Percentiles rank a stretch among this genome's conserved stretches.
Evolutionary conservation across 2,113 vertebrate genomes (phyloP).

Genomic region (Callopanchax toddi): DNA sequence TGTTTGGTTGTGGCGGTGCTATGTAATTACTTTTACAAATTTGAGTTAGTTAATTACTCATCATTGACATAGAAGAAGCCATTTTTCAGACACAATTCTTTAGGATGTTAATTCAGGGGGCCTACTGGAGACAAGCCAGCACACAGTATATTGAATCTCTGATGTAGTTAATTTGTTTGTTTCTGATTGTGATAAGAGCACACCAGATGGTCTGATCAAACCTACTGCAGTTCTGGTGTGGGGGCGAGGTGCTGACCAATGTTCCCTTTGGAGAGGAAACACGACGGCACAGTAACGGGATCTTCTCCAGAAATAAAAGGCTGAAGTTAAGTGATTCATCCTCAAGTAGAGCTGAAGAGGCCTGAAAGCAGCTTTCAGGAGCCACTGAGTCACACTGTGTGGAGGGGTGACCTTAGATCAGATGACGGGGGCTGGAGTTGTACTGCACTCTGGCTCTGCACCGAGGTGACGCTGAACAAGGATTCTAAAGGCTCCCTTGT

Average conservation of each 20-base stretch:
- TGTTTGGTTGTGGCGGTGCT: constrained; percentile 10
- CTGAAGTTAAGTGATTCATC: constrained; percentile 69
- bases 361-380: constrained; percentile 62
- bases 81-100: not conserved
- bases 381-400: constrained; percentile 65
- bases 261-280: constrained; percentile 51
- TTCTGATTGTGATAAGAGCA: constrained; percentile 46
- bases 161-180: constrained; percentile 14
- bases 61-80: not conserved
- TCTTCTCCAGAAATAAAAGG: constrained; percentile 67
- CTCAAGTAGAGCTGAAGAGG: constrained; percentile 37
- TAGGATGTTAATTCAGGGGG: not conserved
- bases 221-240: constrained; percentile 22
- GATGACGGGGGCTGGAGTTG: constrained; percentile 60
- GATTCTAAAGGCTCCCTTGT: constrained; percentile 61
- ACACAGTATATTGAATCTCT: constrained; percentile 26
- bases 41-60: not conserved
- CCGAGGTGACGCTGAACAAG: constrained; percentile 64
- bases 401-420: constrained; percentile 61
- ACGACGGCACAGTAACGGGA: constrained; percentile 52
- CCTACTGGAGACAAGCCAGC: not conserved
- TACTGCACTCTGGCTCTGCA: constrained; percentile 33
- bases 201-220: constrained; percentile 56
- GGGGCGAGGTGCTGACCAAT: constrained; percentile 58
- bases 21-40: constrained; percentile 12